phyloP scores from a whole-genome alignment of 2,113 vertebrate genomes.

The Psammodynastes pulverulentus region DNA sequence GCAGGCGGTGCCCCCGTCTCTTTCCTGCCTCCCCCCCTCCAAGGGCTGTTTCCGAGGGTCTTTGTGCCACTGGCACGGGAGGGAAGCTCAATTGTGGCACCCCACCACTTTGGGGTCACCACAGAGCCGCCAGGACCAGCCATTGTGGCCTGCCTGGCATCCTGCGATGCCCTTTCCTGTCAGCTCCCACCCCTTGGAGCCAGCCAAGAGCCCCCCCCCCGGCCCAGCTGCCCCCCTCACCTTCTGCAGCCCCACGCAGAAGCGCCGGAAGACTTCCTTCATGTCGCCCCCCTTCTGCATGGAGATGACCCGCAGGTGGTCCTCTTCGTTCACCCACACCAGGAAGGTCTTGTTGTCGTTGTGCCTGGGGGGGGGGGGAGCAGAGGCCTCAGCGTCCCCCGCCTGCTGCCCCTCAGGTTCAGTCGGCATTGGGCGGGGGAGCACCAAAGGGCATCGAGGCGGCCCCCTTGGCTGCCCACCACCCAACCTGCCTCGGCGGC shows the following conservation, averaged over 20 bases:
- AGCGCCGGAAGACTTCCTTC: constrained; percentile 95
- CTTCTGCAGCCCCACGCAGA: constrained; percentile 90
- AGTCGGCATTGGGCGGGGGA: accelerated
- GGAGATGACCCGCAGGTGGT: constrained; percentile 93
- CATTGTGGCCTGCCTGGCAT: not conserved
- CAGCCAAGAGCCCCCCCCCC: accelerated
- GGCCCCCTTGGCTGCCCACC: not conserved
- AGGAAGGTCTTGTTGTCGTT: constrained; percentile 90
- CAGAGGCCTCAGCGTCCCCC: not conserved
- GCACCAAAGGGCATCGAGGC: not conserved
- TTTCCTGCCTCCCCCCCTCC: accelerated
- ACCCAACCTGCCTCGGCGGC: too few relatives aligned
- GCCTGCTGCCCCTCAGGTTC: too few relatives aligned
- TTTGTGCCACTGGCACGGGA: not conserved
- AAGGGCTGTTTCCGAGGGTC: not conserved
- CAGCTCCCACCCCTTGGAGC: not conserved
- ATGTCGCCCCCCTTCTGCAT: constrained; percentile 94
- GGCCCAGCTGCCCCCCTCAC: constrained; percentile 50
- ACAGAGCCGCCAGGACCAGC: not conserved
- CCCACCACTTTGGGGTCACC: too few relatives aligned
- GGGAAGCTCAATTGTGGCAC: not conserved
- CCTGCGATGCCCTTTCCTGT: not conserved
- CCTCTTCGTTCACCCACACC: constrained; percentile 96
- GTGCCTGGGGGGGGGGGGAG: constrained; percentile 71
- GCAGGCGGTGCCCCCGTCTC: not conserved